Evolutionary conservation across 30 jellyfish, hydroid and myxozoan genomes (phyloP).

Genomic region (Catostylus mosaicus): DNA sequence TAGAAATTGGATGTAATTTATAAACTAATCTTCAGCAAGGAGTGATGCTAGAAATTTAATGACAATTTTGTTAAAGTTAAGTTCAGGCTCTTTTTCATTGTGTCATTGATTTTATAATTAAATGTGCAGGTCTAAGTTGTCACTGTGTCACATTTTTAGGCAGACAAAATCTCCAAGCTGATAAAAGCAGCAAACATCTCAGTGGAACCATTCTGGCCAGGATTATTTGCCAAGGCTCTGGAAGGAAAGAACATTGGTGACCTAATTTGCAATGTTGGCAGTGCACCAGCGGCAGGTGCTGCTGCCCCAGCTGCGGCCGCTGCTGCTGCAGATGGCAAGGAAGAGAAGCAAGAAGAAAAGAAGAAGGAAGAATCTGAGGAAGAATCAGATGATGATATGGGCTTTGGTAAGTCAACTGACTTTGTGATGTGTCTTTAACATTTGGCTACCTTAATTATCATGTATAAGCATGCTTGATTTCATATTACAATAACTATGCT

Average conservation of each 20-base stretch:
- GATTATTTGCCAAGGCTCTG: slow-evolving; percentile 93
- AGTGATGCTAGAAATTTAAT: too few relatives aligned
- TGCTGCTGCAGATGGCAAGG: slow-evolving; percentile 65
- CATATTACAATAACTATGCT: too few relatives aligned
- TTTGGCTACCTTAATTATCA: too few relatives aligned
- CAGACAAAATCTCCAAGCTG: slow-evolving; percentile 78
- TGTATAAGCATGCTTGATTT: too few relatives aligned
- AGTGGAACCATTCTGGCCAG: slow-evolving; percentile 98
- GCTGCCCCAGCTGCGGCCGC: slow-evolving; percentile 74
- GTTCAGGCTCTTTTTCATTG: not conserved
- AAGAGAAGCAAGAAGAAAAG: slow-evolving; percentile 82
- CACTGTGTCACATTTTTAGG: slow-evolving; percentile 44
- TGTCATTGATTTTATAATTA: not conserved
- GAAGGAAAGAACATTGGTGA: slow-evolving; percentile 93
- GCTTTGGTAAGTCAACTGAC: slow-evolving; percentile 80
- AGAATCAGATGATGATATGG: slow-evolving; percentile 99
- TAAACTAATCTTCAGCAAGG: too few relatives aligned
- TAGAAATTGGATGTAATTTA: too few relatives aligned
- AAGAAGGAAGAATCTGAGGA: slow-evolving; percentile 80
- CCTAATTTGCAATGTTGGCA: slow-evolving; percentile 93
- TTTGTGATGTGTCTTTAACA: not conserved
- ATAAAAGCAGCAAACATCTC: slow-evolving; percentile 76
- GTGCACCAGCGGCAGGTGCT: slow-evolving; percentile 96
- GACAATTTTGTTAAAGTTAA: too few relatives aligned
- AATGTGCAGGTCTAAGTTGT: not conserved